Conservation (phyloP, 1,140 invertebrate species). For the Sinella curviseta region DNA sequence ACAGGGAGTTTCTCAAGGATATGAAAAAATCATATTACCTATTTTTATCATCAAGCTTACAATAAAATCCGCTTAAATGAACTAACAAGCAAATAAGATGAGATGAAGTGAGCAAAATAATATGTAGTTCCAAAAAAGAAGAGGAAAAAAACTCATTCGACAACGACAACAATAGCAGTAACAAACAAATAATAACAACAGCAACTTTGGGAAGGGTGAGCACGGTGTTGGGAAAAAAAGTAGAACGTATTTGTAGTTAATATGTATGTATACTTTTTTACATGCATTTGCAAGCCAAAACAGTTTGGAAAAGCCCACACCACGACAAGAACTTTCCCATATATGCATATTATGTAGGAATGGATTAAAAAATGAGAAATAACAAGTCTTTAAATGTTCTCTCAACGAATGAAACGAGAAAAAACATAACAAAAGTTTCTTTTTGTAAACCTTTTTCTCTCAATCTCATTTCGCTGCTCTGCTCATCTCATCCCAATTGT, state of each 20-base stretch:
- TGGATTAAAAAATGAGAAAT: neutral
- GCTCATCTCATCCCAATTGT: conserved; percentile 17
- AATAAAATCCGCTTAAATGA: conserved; percentile 10
- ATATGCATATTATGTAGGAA: neutral
- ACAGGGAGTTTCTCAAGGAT: neutral
- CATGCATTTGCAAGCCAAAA: neutral
- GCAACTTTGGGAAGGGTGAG: neutral
- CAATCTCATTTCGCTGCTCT: neutral
- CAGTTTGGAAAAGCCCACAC: no score
- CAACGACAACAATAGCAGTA: no score
- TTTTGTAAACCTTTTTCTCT: neutral
- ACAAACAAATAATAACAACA: no score
- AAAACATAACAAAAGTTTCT: neutral
- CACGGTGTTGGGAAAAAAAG: no score
- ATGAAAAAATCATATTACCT: neutral
- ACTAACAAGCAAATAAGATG: conserved; percentile 9
- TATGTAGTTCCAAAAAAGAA: neutral
- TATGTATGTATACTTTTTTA: no score
- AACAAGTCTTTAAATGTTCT: neutral
- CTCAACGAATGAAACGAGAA: neutral
- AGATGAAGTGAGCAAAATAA: neutral
- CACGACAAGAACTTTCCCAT: neutral
- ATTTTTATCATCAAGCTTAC: conserved; percentile 6
- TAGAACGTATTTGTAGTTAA: no score
- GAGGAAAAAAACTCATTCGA: neutral